Percentiles rank a stretch among this genome's conserved stretches.
Evolutionary conservation across 2,797 vertebrate genomes (phyloP).

Genomic region (Cossypha dichroa): DNA sequence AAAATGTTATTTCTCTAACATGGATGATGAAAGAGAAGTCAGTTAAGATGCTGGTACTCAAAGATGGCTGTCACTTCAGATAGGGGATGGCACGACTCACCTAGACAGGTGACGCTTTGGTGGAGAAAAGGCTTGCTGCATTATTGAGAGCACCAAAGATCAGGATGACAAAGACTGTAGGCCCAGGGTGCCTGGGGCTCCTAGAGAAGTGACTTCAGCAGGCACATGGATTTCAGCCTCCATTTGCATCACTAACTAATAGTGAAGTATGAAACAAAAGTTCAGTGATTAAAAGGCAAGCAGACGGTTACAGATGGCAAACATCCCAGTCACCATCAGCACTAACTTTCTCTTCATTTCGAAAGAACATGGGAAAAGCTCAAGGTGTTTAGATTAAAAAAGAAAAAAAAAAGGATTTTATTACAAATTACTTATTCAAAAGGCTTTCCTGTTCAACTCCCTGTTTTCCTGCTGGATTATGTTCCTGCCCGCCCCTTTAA

Average conservation of each 20-base stretch:
- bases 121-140: conserved; percentile 80
- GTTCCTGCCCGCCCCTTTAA: background rate
- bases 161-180: conserved; percentile 72
- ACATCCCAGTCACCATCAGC: background rate
- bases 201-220: conserved; percentile 63
- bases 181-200: conserved; percentile 77
- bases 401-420: background rate
- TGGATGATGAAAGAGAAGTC: conserved; percentile 87
- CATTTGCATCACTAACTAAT: conserved; percentile 62
- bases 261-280: conserved; percentile 18
- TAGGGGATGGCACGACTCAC: conserved; percentile 87
- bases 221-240: conserved; percentile 68
- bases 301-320: background rate
- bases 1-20: conserved; percentile 82
- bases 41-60: conserved; percentile 86
- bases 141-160: conserved; percentile 75
- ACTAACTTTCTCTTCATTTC: background rate
- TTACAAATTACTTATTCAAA: conserved; percentile 29
- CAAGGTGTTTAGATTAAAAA: background rate
- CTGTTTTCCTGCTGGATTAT: conserved; percentile 17
- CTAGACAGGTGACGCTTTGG: conserved; percentile 90
- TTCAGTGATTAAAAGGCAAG: background rate
- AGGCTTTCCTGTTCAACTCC: conserved; percentile 18
- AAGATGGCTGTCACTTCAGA: conserved; percentile 95
- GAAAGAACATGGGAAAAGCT: background rate